These are phyloP conservation scores for Dasypus novemcinctus DNA, from an alignment of 2,113 vertebrate genomes.

Conservation along the genomic window DNA sequence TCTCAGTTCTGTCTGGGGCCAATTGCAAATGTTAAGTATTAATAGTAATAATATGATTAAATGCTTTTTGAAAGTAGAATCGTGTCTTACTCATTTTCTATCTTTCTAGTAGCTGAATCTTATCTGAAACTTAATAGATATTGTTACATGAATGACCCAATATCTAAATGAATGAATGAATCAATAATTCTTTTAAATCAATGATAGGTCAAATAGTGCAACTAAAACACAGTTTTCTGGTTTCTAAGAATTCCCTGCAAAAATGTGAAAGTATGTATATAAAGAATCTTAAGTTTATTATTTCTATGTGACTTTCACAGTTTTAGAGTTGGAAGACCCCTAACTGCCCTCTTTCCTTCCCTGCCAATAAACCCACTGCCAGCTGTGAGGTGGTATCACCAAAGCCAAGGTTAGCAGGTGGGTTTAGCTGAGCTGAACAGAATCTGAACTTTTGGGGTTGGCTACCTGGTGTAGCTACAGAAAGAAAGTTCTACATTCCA, in stretches of 20 bases:
- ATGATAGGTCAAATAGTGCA: neutral
- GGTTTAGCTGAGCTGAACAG: slow-evolving; percentile 57
- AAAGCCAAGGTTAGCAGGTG: slow-evolving; percentile 69
- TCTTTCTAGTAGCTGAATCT: neutral
- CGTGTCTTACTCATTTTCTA: slow-evolving; percentile 28
- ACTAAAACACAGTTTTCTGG: neutral
- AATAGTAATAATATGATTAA: slow-evolving; percentile 22
- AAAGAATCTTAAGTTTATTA: neutral
- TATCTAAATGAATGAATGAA: slow-evolving; percentile 50
- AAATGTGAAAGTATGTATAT: neutral
- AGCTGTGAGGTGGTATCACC: slow-evolving; percentile 44
- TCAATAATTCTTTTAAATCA: slow-evolving; percentile 37
- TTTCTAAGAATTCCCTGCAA: neutral
- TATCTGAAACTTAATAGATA: neutral
- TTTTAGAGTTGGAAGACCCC: slow-evolving; percentile 44
- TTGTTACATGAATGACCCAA: neutral
- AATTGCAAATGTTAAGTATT: neutral
- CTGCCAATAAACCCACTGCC: slow-evolving; percentile 38
- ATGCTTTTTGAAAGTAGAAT: slow-evolving; percentile 19
- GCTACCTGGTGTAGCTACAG: neutral
- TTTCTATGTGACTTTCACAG: neutral
- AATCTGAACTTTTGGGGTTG: slow-evolving; percentile 24
- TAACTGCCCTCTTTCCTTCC: neutral
- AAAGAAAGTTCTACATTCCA: neutral
- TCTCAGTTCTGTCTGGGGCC: neutral